Percentiles rank a stretch among this genome's conserved stretches.
phyloP scores from a whole-genome alignment of 2,888 invertebrate genomes.

The Drosophila limbata region DNA sequence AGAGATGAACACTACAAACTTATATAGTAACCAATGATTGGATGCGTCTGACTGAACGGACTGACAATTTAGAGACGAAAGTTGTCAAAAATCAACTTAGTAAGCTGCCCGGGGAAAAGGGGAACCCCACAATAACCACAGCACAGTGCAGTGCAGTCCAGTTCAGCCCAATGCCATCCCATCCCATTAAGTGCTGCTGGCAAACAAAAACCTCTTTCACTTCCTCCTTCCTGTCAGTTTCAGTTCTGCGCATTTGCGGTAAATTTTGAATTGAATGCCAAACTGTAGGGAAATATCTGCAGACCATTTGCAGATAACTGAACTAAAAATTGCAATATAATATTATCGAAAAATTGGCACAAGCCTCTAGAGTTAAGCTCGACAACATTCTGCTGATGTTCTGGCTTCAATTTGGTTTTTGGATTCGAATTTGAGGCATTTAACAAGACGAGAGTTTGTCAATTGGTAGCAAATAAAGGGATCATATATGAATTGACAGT shows the following conservation, averaged over 20 bases:
- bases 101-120: slow-evolving; percentile 2
- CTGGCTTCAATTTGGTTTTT: background rate
- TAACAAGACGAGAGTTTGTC: background rate
- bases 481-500: background rate
- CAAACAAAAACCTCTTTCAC: slow-evolving; percentile 15
- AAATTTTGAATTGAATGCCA: slow-evolving; percentile 16
- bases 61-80: slow-evolving; percentile 40
- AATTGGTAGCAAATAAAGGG: background rate
- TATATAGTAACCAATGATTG: slow-evolving; percentile 62
- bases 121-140: slow-evolving; percentile 24
- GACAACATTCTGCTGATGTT: background rate
- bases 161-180: background rate
- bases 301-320: slow-evolving; percentile 10
- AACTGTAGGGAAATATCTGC: slow-evolving; percentile 14
- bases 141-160: background rate
- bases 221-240: slow-evolving; percentile 1
- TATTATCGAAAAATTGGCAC: slow-evolving; percentile 22
- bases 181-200: background rate
- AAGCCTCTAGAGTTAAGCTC: slow-evolving; percentile 3
- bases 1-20: slow-evolving; percentile 4
- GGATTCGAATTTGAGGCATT: slow-evolving; percentile 1
- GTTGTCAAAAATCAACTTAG: slow-evolving; percentile 55
- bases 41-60: slow-evolving; percentile 37
- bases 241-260: slow-evolving; percentile 20
- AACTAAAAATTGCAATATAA: slow-evolving; percentile 21